A percentile compares a stretch with the other conserved stretches of the same genome.
These are phyloP conservation scores for Monodelphis domestica DNA, from an alignment of 2,797 vertebrate species.

Conservation along the genomic window DNA sequence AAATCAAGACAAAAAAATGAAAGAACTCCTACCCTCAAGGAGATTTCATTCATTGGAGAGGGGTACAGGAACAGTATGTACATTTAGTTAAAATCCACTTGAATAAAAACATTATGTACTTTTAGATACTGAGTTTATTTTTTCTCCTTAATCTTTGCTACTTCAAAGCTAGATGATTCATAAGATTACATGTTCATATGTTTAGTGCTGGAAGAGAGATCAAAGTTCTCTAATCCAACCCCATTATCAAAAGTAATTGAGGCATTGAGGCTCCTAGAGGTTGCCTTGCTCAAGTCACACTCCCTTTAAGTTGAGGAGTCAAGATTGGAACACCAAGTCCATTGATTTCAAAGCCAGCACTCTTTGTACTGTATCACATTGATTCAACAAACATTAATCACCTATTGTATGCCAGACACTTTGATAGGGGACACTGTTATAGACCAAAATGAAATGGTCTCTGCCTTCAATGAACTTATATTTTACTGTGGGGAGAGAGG, in stretches of 20 bases:
- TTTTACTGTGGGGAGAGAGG: not conserved
- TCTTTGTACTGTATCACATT: not conserved
- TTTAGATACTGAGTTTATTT: not conserved
- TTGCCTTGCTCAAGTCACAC: not conserved
- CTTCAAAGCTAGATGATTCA: conserved; percentile 1
- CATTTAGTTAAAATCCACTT: not conserved
- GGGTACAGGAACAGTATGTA: not conserved
- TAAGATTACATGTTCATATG: not conserved
- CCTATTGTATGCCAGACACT: not conserved
- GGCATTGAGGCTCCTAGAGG: not conserved
- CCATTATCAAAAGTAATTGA: not conserved
- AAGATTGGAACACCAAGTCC: not conserved
- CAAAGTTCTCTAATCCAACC: not conserved
- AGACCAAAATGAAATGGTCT: not conserved
- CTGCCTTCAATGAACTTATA: not conserved
- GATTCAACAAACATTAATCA: not conserved
- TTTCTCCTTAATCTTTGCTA: not conserved
- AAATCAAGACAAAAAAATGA: not conserved
- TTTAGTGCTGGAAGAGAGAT: not conserved
- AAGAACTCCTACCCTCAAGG: not conserved
- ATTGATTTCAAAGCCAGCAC: not conserved
- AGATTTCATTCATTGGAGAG: not conserved
- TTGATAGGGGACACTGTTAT: not conserved
- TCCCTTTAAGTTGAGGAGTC: not conserved
- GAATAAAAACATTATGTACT: not conserved